Evolutionary conservation across 2,113 vertebrate species (phyloP).

Genomic region (Seriola quinqueradiata): DNA sequence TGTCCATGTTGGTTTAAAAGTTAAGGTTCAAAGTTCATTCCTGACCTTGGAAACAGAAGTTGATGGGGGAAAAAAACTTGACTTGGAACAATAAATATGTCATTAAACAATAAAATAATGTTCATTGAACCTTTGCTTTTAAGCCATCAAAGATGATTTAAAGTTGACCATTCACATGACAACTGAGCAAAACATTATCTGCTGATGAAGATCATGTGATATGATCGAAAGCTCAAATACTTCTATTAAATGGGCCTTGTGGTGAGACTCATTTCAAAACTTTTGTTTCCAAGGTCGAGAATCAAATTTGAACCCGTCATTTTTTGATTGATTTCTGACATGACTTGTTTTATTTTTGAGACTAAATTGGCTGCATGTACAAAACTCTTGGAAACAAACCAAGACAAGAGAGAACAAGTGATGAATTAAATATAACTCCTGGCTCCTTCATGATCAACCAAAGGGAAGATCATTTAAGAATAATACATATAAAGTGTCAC

Average conservation of each 20-base stretch:
- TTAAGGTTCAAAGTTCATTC: neutral
- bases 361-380: neutral
- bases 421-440: neutral
- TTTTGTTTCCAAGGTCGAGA: too few species aligned
- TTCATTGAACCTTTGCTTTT: neutral
- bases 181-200: neutral
- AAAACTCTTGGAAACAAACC: neutral
- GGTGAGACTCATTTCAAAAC: too few species aligned
- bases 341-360: too few species aligned
- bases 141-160: neutral
- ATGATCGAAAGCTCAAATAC: neutral
- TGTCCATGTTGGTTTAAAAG: neutral
- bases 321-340: too few species aligned
- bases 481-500: neutral
- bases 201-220: neutral
- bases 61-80: too few species aligned
- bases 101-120: neutral
- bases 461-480: neutral
- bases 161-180: too few species aligned
- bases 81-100: neutral
- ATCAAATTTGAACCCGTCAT: too few species aligned
- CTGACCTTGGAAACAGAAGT: too few species aligned
- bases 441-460: neutral
- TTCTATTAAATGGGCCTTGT: too few species aligned
- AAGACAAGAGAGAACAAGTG: neutral